phyloP scores from a whole-genome alignment of 2,888 invertebrate genomes.

The Schizotus pectinicornis region DNA sequence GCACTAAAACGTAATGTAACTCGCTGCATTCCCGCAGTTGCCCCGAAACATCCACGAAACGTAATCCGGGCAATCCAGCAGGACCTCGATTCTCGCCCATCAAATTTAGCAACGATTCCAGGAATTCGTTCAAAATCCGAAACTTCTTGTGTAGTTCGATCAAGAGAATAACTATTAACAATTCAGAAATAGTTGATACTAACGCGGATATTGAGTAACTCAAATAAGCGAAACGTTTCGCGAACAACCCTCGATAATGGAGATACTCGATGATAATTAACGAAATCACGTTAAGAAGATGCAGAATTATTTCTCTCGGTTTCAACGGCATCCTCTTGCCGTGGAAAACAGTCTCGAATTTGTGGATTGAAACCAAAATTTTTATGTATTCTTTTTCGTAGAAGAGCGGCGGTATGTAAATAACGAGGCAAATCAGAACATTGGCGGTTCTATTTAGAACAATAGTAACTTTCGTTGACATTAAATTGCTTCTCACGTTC shows the following conservation, averaged over 20 bases:
- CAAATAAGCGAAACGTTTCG: background rate
- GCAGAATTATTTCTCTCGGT: background rate
- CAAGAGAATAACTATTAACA: background rate
- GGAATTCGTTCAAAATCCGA: background rate
- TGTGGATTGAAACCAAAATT: background rate
- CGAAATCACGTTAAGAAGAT: background rate
- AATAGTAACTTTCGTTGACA: slow-evolving; percentile 1
- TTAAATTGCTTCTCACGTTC: background rate
- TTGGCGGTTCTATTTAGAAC: background rate
- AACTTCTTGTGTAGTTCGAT: slow-evolving; percentile 2
- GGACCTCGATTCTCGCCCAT: background rate
- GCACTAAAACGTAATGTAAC: background rate
- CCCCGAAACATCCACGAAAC: too few species aligned
- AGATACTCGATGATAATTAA: background rate
- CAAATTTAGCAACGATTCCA: background rate
- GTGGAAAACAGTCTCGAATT: background rate
- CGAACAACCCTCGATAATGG: background rate
- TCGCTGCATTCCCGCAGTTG: background rate
- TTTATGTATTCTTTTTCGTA: slow-evolving; percentile 5
- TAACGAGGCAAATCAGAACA: background rate
- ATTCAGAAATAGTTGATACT: background rate
- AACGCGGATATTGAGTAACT: background rate
- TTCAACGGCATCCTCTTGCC: background rate
- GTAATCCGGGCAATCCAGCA: background rate
- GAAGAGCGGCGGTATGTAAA: background rate